phyloP scores from a whole-genome alignment of 2,113 vertebrate genomes.

The Callionymus lyra region DNA sequence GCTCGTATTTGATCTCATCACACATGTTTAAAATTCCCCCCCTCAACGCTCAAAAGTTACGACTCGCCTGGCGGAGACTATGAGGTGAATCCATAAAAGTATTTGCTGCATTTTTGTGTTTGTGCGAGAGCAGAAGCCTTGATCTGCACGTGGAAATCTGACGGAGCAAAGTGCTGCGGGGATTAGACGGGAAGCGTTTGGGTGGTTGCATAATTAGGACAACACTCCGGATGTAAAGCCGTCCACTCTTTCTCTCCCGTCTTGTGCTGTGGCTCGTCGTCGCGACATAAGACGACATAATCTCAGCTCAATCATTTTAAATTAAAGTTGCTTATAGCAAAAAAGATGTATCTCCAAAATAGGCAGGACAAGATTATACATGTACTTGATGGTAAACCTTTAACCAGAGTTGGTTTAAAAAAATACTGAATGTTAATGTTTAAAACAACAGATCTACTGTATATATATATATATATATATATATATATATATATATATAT shows the following conservation, averaged over 20 bases:
- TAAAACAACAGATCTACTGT: no score
- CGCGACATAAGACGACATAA: no score
- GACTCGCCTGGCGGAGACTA: constrained; percentile 12
- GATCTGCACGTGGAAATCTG: constrained; percentile 42
- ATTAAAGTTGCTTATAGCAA: no score
- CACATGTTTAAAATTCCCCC: constrained; percentile 23
- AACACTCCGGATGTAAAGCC: constrained; percentile 47
- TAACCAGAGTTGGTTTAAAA: no score
- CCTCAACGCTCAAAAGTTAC: constrained; percentile 16
- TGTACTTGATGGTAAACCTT: no score
- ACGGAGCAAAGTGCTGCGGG: constrained; percentile 42
- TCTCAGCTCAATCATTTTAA: no score
- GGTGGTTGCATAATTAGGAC: constrained; percentile 66
- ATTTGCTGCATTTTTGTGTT: background rate
- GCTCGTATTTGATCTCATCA: constrained; percentile 32
- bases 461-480: no score
- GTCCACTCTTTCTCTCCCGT: constrained; percentile 17
- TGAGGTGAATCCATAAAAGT: constrained; percentile 19
- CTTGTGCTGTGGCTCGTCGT: no score
- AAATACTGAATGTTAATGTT: no score
- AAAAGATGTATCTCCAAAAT: no score
- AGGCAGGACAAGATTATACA: no score
- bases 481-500: no score
- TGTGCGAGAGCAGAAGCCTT: constrained; percentile 14
- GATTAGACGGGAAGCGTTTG: constrained; percentile 52